phyloP scores from a whole-genome alignment of 2,888 invertebrate genomes.

The Parthenolecanium corni region DNA sequence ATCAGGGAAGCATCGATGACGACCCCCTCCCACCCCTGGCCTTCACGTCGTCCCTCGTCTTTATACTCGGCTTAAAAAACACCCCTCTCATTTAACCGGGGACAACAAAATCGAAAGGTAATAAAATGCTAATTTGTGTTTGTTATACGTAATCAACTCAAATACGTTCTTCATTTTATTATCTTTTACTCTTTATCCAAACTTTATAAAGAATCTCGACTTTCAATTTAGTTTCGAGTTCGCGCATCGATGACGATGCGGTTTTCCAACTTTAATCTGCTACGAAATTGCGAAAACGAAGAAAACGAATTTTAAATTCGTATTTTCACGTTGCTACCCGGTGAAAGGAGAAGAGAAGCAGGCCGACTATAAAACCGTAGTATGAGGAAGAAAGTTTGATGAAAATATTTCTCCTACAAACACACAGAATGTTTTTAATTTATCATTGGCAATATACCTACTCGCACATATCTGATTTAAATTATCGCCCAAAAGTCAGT shows the following conservation, averaged over 20 bases:
- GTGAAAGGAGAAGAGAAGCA: neutral
- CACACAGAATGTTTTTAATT: too few species aligned
- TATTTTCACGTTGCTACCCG: too few species aligned
- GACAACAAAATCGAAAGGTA: constrained; percentile 38
- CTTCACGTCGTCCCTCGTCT: neutral
- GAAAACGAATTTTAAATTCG: constrained; percentile 21
- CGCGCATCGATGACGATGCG: constrained; percentile 20
- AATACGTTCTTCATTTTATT: constrained; percentile 30
- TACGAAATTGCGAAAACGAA: constrained; percentile 8
- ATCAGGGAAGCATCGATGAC: constrained; percentile 27
- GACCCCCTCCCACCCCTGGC: neutral
- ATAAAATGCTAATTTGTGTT: constrained; percentile 62
- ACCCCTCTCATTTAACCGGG: constrained; percentile 15
- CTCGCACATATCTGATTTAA: too few species aligned
- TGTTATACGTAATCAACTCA: constrained; percentile 44
- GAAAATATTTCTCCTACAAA: constrained; percentile 4
- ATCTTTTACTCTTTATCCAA: constrained; percentile 28
- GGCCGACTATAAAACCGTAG: constrained; percentile 20
- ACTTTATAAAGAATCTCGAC: constrained; percentile 26
- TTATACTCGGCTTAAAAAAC: neutral
- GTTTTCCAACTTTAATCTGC: constrained; percentile 25
- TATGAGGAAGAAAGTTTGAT: constrained; percentile 10
- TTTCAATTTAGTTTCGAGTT: constrained; percentile 28
- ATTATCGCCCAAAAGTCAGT: too few species aligned
- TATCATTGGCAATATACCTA: too few species aligned